phyloP scores from a whole-genome alignment of 2,797 vertebrate species.

The Naso thynnoides region DNA sequence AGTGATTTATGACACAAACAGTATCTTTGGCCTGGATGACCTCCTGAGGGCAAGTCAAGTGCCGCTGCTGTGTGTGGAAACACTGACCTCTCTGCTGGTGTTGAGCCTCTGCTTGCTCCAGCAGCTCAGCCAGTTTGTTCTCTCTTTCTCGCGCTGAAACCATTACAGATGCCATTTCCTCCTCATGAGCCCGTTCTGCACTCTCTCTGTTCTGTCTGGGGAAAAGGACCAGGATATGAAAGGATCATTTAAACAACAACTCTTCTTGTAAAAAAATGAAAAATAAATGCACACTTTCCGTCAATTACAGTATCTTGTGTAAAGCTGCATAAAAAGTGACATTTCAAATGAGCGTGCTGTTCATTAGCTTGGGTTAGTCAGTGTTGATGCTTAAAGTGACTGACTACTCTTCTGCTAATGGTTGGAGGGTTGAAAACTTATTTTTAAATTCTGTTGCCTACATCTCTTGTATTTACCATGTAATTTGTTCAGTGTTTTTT shows the following conservation, averaged over 20 bases:
- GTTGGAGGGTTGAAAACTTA: conserved; percentile 3
- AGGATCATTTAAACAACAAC: not conserved
- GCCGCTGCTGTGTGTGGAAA: conserved; percentile 84
- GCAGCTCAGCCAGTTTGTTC: conserved; percentile 90
- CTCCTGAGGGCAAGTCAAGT: conserved; percentile 73
- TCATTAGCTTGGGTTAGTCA: conserved; percentile 15
- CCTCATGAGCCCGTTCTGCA: conserved; percentile 85
- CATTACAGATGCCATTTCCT: conserved; percentile 87
- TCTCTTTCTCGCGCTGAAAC: conserved; percentile 89
- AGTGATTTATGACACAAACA: not conserved
- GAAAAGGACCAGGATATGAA: conserved; percentile 12
- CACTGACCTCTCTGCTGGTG: conserved; percentile 90
- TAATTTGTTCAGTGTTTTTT: not conserved
- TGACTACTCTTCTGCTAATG: conserved; percentile 27
- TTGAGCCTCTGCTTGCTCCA: conserved; percentile 91
- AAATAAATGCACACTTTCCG: too few species aligned
- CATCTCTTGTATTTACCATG: conserved; percentile 5
- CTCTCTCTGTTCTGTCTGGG: conserved; percentile 91
- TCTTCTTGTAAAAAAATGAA: not conserved
- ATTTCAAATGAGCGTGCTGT: conserved; percentile 2
- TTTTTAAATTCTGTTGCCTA: not conserved
- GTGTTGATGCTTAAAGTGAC: conserved; percentile 3
- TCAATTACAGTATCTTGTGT: not conserved
- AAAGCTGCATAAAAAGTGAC: not conserved
- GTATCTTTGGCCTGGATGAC: not conserved